Conservation (phyloP, 2,888 invertebrate species). For the Cabera pusaria region DNA sequence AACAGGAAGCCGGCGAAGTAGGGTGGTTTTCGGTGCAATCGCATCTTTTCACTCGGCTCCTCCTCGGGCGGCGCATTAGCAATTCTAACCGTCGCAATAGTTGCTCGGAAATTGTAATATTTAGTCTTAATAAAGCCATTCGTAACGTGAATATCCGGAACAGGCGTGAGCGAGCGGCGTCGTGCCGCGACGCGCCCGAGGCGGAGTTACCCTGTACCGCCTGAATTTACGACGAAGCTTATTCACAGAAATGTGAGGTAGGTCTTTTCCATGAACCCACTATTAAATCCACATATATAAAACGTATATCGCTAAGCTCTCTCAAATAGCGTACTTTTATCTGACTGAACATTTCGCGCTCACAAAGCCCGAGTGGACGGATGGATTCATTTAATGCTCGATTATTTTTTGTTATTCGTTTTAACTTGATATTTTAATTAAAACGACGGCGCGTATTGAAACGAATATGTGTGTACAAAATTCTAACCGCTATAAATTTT, state of each 20-base stretch:
- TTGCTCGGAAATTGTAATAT: slow-evolving; percentile 76
- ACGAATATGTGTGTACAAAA: slow-evolving; percentile 44
- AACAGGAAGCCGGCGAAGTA: slow-evolving; percentile 57
- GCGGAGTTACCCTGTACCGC: slow-evolving; percentile 47
- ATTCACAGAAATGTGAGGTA: slow-evolving; percentile 37
- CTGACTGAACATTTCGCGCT: slow-evolving; percentile 23
- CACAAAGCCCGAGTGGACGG: slow-evolving; percentile 23
- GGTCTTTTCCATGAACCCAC: slow-evolving; percentile 27
- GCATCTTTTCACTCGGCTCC: slow-evolving; percentile 71
- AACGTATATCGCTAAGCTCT: slow-evolving; percentile 12
- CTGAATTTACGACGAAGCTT: slow-evolving; percentile 61
- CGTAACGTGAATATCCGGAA: slow-evolving; percentile 73
- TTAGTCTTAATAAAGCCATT: slow-evolving; percentile 80
- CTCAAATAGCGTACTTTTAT: slow-evolving; percentile 13
- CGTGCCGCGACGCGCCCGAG: slow-evolving; percentile 51
- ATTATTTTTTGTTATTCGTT: slow-evolving; percentile 15
- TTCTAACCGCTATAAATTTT: slow-evolving; percentile 59
- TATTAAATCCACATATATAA: slow-evolving; percentile 23
- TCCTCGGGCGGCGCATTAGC: slow-evolving; percentile 62
- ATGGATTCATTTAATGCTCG: slow-evolving; percentile 13
- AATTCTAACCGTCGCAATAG: slow-evolving; percentile 73
- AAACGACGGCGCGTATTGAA: slow-evolving; percentile 34
- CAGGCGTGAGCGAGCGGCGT: slow-evolving; percentile 52
- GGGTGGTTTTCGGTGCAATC: slow-evolving; percentile 59
- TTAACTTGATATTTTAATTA: slow-evolving; percentile 24